These are phyloP conservation scores for Pseudomyrmex pallidus DNA, from an alignment of 1,140 invertebrate species.

Conservation along the genomic window DNA sequence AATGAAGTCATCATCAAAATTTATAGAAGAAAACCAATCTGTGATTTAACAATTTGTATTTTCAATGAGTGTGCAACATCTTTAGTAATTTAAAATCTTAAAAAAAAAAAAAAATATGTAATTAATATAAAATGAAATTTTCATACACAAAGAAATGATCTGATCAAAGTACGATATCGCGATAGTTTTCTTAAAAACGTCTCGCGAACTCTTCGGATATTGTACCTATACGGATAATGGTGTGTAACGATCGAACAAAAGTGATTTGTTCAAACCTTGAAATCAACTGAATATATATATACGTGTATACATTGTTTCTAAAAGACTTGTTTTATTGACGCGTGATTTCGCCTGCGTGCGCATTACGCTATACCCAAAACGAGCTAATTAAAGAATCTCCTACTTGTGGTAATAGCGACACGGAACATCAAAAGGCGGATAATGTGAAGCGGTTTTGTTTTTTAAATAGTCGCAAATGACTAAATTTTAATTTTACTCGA, in stretches of 20 bases:
- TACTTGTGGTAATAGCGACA: not conserved
- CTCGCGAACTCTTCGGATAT: not conserved
- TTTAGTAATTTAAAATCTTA: no score
- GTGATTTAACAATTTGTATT: not conserved
- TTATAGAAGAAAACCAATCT: not conserved
- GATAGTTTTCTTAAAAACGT: slow-evolving; percentile 3
- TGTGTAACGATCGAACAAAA: slow-evolving; percentile 6
- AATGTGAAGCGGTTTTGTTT: no score
- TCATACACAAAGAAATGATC: not conserved
- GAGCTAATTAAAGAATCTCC: slow-evolving; percentile 9
- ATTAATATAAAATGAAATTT: not conserved
- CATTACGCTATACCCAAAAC: not conserved
- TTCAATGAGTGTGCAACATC: not conserved
- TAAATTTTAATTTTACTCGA: no score
- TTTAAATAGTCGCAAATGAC: no score
- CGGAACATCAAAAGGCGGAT: no score
- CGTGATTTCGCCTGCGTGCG: not conserved
- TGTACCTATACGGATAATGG: no score
- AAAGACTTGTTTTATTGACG: slow-evolving; percentile 48
- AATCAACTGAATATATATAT: slow-evolving; percentile 45
- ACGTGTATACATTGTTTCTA: slow-evolving; percentile 49
- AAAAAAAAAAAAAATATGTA: no score
- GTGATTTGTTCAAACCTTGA: not conserved
- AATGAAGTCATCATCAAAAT: slow-evolving; percentile 1
- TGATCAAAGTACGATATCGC: slow-evolving; percentile 17